Evolutionary conservation across 2,888 invertebrate genomes (phyloP), one percentile per base, ranked within the genome.

Genomic region (Cerastis rubricosa): DNA sequence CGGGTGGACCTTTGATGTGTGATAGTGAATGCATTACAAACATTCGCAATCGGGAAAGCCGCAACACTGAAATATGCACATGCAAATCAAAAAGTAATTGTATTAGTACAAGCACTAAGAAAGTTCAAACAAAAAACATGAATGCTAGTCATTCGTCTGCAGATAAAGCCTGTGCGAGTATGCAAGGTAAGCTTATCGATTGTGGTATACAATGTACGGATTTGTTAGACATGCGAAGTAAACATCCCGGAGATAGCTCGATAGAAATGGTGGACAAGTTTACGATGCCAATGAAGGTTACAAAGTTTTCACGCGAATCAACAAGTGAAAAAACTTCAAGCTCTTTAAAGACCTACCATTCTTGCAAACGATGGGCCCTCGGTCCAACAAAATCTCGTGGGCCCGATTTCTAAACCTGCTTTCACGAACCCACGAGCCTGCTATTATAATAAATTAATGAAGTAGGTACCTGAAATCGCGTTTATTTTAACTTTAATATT

Each of bases 291-390:
- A 29, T 1, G 19, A 59, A 29, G 57, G 2, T 54, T 61, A 4
- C 35, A 63, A 63, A 63, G 12, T 40, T 40, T 40, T 22, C 12
- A n/a, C 11, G 2, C n/a, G n/a, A 61, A 35, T 19, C 61, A 29
- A 9, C 61, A 29, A 61, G 4, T 8, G 19, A 1, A 29, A 9
- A 47, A 25, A 47, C 7, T 61, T 59, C n/a, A 29, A 25, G 2
- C n/a, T 45, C 17, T n/a, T 6, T 67, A 29, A 45, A 14, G 19
- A 78, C 74, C 65, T 71, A 47, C 35, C 80, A 88, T 78, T 88
- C 88, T 71, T 90, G 90, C 57, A 93, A 91, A 81, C 90, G 93
- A 61, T 96, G 96, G 96, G 92, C 95, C 47, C 72, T 96, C 71
- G 90, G 93, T 19, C 90, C 88, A 74, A 89, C 90, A 22, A 25